Conservation (phyloP, 2,888 invertebrate genomes). For the Sycophila texana region DNA sequence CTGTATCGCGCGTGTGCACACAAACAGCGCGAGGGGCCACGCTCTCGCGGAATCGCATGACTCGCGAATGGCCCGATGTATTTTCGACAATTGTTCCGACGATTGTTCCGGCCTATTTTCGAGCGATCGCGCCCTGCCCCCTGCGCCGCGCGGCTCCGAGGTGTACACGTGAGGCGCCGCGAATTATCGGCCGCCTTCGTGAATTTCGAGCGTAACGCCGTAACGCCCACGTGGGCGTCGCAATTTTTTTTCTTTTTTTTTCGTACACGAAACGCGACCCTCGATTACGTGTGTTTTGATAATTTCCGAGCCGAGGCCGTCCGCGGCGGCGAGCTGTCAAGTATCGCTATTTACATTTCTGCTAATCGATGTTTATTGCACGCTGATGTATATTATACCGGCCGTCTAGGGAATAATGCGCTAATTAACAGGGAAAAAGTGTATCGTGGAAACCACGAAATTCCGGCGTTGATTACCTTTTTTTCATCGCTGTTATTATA, state of each 20-base stretch:
- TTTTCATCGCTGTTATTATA: no score
- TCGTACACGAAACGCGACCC: background rate
- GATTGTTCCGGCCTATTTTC: constrained; percentile 50
- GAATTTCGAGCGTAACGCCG: no score
- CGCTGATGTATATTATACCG: no score
- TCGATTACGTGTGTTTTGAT: background rate
- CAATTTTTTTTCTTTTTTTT: background rate
- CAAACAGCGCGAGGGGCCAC: background rate
- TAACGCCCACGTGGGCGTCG: no score
- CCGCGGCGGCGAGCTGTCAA: background rate
- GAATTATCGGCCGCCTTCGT: no score
- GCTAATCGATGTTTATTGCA: no score
- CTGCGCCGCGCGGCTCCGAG: background rate
- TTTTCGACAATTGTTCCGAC: constrained; percentile 58
- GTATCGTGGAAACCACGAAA: no score
- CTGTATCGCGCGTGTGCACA: background rate
- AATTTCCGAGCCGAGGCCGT: constrained; percentile 1
- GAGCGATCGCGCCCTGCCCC: background rate
- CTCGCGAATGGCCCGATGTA: constrained; percentile 52
- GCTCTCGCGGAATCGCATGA: constrained; percentile 40
- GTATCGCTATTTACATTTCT: background rate
- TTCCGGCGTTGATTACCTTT: no score
- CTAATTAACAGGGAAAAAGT: no score
- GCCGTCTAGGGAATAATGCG: no score
- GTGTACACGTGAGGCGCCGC: background rate